A percentile compares a stretch with the other conserved stretches of the same genome.
These are phyloP conservation scores for Aelia acuminata DNA, from an alignment of 2,888 invertebrate genomes.

Conservation along the genomic window DNA sequence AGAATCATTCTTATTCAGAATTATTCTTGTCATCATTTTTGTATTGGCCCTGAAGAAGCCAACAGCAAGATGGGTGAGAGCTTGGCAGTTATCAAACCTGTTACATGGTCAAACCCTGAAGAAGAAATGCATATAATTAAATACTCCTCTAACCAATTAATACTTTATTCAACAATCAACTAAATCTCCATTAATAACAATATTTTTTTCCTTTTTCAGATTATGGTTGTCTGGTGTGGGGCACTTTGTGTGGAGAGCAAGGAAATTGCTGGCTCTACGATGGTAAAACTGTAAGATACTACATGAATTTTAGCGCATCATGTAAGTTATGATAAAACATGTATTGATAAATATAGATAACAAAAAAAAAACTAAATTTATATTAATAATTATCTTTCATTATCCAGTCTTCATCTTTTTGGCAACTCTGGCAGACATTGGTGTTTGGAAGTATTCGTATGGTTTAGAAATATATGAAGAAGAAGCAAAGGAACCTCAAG, in stretches of 20 bases:
- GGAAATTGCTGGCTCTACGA: slow-evolving; percentile 71
- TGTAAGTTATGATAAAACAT: slow-evolving; percentile 67
- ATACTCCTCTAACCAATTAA: too few relatives aligned
- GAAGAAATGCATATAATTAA: too few relatives aligned
- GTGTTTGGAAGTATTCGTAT: slow-evolving; percentile 68
- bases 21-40: too few relatives aligned
- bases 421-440: slow-evolving; percentile 68
- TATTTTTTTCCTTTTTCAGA: slow-evolving; percentile 67
- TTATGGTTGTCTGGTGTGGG: slow-evolving; percentile 70
- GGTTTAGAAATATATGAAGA: slow-evolving; percentile 68
- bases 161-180: too few relatives aligned
- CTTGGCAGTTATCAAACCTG: too few relatives aligned
- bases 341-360: too few relatives aligned
- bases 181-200: too few relatives aligned
- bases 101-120: too few relatives aligned
- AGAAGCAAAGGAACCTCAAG: slow-evolving; percentile 62
- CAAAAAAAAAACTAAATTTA: not conserved
- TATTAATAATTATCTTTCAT: not conserved
- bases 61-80: too few relatives aligned
- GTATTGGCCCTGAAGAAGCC: too few relatives aligned
- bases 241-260: slow-evolving; percentile 68
- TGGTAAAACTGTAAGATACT: slow-evolving; percentile 68
- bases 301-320: slow-evolving; percentile 68
- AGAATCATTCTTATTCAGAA: too few relatives aligned
- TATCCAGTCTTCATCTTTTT: slow-evolving; percentile 67